A percentile compares a stretch with the other conserved stretches of the same genome.
These are phyloP conservation scores for Rhagoletis pomonella DNA, from an alignment of 1,140 invertebrate species.

Conservation along the genomic window DNA sequence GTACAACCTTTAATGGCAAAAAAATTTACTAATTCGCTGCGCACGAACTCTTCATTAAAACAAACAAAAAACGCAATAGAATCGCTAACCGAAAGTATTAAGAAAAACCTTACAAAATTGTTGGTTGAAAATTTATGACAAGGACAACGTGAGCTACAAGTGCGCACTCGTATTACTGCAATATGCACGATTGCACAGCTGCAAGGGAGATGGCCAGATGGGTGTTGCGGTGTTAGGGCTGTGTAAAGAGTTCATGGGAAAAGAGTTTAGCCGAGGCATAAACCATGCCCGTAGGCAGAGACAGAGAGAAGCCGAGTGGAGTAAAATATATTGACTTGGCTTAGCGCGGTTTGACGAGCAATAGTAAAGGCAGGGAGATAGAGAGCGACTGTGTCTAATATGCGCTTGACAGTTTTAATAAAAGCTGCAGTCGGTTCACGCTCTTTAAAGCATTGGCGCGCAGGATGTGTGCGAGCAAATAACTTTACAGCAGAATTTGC, in stretches of 20 bases:
- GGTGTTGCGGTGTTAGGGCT: too few relatives aligned
- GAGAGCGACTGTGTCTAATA: not conserved
- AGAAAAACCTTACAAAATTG: not conserved
- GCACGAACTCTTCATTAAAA: constrained; percentile 47
- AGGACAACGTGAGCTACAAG: constrained; percentile 42
- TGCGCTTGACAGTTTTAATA: not conserved
- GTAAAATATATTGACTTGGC: not conserved
- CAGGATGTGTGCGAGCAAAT: not conserved
- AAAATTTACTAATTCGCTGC: constrained; percentile 30
- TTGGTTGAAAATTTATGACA: constrained; percentile 1
- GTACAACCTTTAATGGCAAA: constrained; percentile 16
- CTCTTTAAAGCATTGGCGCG: not conserved
- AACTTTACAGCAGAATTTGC: not conserved
- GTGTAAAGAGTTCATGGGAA: not conserved
- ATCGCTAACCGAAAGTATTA: constrained; percentile 8
- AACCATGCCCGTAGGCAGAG: not conserved
- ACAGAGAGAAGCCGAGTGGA: not conserved
- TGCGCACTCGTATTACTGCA: not conserved
- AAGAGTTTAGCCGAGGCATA: not conserved
- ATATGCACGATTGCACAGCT: not conserved
- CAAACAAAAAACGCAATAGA: not conserved
- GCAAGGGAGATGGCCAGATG: constrained; percentile 26
- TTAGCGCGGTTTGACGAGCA: not conserved
- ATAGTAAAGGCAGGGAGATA: not conserved
- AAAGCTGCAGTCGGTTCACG: too few relatives aligned